Evolutionary conservation across 35 echinoderm and acorn worm species (phyloP), one percentile per base, ranked within the genome.

Genomic region (Apostichopus californicus): DNA sequence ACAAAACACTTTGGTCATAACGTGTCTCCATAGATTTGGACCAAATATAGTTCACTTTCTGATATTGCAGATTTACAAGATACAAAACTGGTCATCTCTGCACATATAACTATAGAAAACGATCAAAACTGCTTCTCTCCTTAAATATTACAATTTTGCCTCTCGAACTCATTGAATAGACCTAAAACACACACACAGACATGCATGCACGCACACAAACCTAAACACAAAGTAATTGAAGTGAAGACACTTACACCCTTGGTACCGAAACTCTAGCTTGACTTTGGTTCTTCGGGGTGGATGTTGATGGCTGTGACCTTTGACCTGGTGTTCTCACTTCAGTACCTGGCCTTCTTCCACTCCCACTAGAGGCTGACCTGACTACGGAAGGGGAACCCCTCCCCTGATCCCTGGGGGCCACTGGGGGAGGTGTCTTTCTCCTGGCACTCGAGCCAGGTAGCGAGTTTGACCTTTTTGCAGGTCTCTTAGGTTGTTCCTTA

Each of bases 381-480:
- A 56, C 54, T 12, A 85, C 20, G 5, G n/a, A 18, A 10, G 55
- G n/a, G 13, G 22, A 9, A n/a, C 21, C 81, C 20, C 17, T 85
- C n/a, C 55, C 57, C 81, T 13, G 92, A 78, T 23, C 83, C 55
- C 93, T 91, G 1, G 93, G 93, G 20, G 93, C 93, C 20, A 97
- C 88, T 46, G 96, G 96, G 12, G 96, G 96, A 54, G 93, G 93
- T 8, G 84, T 87, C 92, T 92, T 94, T 54, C 52, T 89, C 63
- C 63, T 71, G 15, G 21, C 81, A 85, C 23, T 85, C 20, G 81
- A 85, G 1, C 81, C 81, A 22, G 81, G 81, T 18, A 85, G 54
- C 8, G 81, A 85, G 56, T 85, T 59, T 85, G 81, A 85, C 55
- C 81, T 85, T 15, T 20, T 18, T 8, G 63, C 20, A 34, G 22